phyloP scores from a whole-genome alignment of 2,888 invertebrate species.

The Tetranychus truncatus region DNA sequence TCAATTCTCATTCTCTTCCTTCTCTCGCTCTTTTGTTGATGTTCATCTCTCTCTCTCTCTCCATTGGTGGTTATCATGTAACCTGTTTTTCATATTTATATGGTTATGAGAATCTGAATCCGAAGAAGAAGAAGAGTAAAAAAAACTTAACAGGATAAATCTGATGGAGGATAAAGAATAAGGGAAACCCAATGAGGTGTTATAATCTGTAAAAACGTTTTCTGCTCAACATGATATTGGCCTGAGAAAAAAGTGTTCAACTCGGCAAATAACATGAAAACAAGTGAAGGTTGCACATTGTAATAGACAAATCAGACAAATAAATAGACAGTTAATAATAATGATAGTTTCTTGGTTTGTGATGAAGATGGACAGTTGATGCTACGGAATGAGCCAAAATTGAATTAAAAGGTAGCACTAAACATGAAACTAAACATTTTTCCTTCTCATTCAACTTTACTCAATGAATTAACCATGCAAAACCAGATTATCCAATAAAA shows the following conservation, averaged over 20 bases:
- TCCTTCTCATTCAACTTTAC: too few relatives aligned
- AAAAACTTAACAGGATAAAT: not conserved
- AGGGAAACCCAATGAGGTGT: not conserved
- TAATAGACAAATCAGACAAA: not conserved
- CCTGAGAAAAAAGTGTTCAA: not conserved
- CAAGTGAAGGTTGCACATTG: too few relatives aligned
- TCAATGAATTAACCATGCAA: too few relatives aligned
- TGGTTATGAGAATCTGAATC: not conserved
- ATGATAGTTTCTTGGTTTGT: not conserved
- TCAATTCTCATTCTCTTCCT: not conserved
- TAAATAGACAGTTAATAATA: not conserved
- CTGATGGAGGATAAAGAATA: not conserved
- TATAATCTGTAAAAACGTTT: not conserved
- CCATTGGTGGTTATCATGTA: not conserved
- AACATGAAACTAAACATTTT: not conserved
- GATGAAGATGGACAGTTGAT: not conserved
- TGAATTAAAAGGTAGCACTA: not conserved
- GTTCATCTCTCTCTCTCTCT: not conserved
- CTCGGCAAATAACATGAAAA: not conserved
- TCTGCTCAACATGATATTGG: slow-evolving; percentile 1
- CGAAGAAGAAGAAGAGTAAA: not conserved
- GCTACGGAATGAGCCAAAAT: not conserved
- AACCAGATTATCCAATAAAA: too few relatives aligned
- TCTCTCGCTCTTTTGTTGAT: not conserved
- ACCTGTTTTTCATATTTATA: not conserved